Percentiles rank a stretch among this genome's conserved stretches.
These are phyloP conservation scores for Scaptomyza cyrtandrae DNA, from an alignment of 2,888 invertebrate species.

Conservation along the genomic window DNA sequence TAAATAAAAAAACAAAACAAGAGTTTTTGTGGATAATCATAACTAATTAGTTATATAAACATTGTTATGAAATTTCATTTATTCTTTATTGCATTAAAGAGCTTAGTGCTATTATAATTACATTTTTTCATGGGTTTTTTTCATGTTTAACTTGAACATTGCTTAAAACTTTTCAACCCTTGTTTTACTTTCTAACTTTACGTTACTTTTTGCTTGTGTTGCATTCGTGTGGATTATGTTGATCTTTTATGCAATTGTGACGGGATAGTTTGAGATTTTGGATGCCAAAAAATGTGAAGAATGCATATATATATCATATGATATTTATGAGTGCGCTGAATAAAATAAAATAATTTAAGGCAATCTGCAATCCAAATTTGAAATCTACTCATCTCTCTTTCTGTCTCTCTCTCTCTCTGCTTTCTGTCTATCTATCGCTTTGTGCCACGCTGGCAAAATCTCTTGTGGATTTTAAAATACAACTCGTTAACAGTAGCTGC, in stretches of 20 bases:
- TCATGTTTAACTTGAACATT: neutral
- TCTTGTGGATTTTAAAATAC: conserved; percentile 27
- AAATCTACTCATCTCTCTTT: neutral
- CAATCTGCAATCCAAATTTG: conserved; percentile 55
- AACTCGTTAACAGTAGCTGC: conserved; percentile 43
- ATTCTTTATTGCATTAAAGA: neutral
- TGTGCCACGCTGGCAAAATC: neutral
- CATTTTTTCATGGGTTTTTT: neutral
- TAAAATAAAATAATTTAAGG: conserved; percentile 19
- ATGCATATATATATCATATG: conserved; percentile 6
- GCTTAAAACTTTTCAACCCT: too few relatives aligned
- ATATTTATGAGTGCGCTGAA: conserved; percentile 33
- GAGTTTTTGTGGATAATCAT: neutral
- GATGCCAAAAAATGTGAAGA: conserved; percentile 2
- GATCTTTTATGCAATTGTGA: neutral
- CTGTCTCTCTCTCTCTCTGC: neutral
- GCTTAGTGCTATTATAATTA: neutral
- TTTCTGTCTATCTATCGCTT: neutral
- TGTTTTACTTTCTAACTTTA: too few relatives aligned
- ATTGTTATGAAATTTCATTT: neutral
- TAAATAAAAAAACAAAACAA: too few relatives aligned
- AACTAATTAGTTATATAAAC: neutral
- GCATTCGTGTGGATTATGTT: neutral
- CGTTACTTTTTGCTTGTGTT: neutral
- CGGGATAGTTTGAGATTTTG: conserved; percentile 9